phyloP scores from a whole-genome alignment of 2,888 invertebrate genomes.

The Andrena minutula region DNA sequence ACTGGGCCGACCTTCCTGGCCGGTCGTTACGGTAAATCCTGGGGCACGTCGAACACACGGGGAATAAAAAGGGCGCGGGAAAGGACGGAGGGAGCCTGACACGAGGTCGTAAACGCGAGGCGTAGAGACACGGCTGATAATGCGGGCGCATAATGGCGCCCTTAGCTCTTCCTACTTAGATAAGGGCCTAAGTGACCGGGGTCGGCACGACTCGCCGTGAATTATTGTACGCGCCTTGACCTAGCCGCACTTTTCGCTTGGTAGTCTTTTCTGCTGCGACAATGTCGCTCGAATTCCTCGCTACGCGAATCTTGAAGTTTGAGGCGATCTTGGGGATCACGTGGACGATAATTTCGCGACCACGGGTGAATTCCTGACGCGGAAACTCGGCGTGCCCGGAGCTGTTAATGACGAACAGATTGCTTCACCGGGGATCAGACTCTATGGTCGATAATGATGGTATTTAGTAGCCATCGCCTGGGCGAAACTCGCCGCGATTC shows the following conservation, averaged over 20 bases:
- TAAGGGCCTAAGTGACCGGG: conserved; percentile 47
- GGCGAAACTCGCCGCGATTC: conserved; percentile 2
- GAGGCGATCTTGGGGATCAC: not conserved
- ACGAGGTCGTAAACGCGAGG: conserved; percentile 52
- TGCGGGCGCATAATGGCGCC: conserved; percentile 49
- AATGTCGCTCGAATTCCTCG: not conserved
- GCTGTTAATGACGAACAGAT: conserved; percentile 21
- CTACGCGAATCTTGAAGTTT: not conserved
- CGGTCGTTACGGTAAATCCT: conserved; percentile 56
- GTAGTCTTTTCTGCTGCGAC: not conserved
- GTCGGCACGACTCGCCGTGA: conserved; percentile 28
- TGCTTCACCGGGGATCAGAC: not conserved
- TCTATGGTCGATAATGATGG: conserved; percentile 22
- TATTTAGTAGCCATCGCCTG: conserved; percentile 30
- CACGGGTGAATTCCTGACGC: not conserved
- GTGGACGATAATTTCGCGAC: not conserved
- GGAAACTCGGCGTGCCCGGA: not conserved
- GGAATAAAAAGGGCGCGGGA: conserved; percentile 8
- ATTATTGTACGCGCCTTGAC: conserved; percentile 27
- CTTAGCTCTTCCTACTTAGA: conserved; percentile 56
- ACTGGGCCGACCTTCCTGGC: conserved; percentile 40
- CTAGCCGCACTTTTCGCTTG: conserved; percentile 10
- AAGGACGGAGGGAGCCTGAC: not conserved
- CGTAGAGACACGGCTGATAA: conserved; percentile 54
- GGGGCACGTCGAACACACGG: conserved; percentile 19